Conservation (phyloP, 2,797 vertebrate species). For the Neostethus bicornis region DNA sequence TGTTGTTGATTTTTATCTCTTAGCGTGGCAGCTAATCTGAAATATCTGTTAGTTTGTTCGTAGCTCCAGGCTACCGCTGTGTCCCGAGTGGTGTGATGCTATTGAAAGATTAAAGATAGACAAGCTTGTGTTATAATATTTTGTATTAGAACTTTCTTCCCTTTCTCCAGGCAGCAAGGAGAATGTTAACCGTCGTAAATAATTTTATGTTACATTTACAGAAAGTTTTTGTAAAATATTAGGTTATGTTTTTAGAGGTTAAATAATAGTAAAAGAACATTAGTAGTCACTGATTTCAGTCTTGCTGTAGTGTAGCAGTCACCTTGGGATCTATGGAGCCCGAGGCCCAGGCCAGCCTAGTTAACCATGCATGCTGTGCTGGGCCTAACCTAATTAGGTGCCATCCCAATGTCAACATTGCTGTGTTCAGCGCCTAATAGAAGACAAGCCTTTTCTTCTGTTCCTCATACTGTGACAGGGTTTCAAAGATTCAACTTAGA, state of each 20-base stretch:
- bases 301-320: conserved; percentile 57
- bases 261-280: conserved; percentile 44
- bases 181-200: background rate
- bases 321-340: conserved; percentile 72
- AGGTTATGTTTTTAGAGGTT: conserved; percentile 51
- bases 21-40: background rate
- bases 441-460: conserved; percentile 66
- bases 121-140: no score
- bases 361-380: conserved; percentile 73
- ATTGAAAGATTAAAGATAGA: conserved; percentile 3
- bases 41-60: background rate
- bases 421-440: conserved; percentile 67
- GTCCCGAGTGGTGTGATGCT: background rate
- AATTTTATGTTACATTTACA: background rate
- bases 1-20: conserved; percentile 1
- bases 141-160: background rate
- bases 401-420: conserved; percentile 78
- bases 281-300: conserved; percentile 51
- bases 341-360: conserved; percentile 72
- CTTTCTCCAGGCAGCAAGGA: background rate
- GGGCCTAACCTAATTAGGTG: conserved; percentile 78
- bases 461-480: conserved; percentile 64
- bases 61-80: background rate
- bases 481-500: conserved; percentile 57
- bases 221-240: no score